Evolutionary conservation across 2,888 invertebrate genomes (phyloP).

Genomic region (Tinea semifulvella): DNA sequence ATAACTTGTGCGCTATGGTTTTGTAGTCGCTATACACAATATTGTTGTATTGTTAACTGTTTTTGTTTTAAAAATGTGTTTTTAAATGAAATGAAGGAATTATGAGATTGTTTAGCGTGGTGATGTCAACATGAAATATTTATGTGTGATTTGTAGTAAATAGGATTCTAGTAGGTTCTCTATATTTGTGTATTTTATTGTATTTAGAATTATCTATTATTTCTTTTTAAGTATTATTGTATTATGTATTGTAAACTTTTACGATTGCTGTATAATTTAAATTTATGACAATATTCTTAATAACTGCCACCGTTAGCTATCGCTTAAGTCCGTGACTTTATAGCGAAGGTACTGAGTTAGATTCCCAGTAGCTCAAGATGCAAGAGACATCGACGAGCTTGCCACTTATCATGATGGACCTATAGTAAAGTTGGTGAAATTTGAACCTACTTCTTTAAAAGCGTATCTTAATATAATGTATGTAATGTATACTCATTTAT

Average conservation of each 20-base stretch:
- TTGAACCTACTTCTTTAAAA: no score
- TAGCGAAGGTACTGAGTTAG: no score
- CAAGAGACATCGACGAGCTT: no score
- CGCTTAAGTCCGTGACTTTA: no score
- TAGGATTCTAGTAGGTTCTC: slow-evolving; percentile 24
- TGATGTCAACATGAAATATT: slow-evolving; percentile 54
- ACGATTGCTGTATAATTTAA: neutral
- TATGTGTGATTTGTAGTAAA: slow-evolving; percentile 60
- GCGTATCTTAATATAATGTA: no score
- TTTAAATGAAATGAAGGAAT: slow-evolving; percentile 34
- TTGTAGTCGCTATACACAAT: neutral
- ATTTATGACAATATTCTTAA: no score
- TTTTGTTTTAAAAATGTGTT: slow-evolving; percentile 43
- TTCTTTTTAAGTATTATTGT: slow-evolving; percentile 16
- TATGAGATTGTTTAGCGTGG: slow-evolving; percentile 31
- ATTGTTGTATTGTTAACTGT: slow-evolving; percentile 60
- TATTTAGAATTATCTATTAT: slow-evolving; percentile 40
- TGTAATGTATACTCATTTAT: no score
- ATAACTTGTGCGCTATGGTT: neutral
- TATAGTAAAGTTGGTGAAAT: no score
- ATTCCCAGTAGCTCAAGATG: no score
- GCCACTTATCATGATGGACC: no score
- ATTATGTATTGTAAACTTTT: slow-evolving; percentile 8
- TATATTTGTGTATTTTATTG: slow-evolving; percentile 44
- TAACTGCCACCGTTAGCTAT: no score